Evolutionary conservation across 2,113 vertebrate genomes (phyloP).

Genomic region (Centropus bengalensis): DNA sequence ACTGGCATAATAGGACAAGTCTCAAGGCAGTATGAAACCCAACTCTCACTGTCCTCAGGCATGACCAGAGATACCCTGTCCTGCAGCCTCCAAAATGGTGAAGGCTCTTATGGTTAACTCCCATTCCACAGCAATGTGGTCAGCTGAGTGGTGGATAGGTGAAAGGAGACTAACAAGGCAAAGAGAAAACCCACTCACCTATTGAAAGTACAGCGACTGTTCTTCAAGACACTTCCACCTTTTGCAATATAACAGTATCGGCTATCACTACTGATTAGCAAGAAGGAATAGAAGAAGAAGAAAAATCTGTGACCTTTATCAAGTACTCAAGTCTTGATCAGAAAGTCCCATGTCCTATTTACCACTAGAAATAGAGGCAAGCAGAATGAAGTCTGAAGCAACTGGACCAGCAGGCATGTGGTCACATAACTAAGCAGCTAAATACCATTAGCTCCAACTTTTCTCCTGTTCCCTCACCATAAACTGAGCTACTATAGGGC

Average conservation of each 20-base stretch:
- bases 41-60: not conserved
- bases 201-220: not conserved
- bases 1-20: not conserved
- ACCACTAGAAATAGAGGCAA: not conserved
- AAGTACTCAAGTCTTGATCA: not conserved
- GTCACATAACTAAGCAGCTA: not conserved
- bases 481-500: not conserved
- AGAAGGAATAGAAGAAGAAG: not conserved
- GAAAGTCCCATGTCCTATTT: not conserved
- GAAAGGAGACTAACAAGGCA: not conserved
- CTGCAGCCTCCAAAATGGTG: not conserved
- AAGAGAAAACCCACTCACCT: not conserved
- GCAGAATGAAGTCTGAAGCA: not conserved
- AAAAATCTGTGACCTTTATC: not conserved
- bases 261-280: accelerated
- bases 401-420: not conserved
- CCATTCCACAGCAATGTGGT: not conserved
- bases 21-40: not conserved
- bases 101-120: not conserved
- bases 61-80: not conserved
- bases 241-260: not conserved
- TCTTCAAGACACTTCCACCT: not conserved
- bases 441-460: not conserved
- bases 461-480: not conserved
- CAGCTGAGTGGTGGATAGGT: not conserved